Conservation (phyloP, 2,113 vertebrate species). For the Vulpes lagopus region DNA sequence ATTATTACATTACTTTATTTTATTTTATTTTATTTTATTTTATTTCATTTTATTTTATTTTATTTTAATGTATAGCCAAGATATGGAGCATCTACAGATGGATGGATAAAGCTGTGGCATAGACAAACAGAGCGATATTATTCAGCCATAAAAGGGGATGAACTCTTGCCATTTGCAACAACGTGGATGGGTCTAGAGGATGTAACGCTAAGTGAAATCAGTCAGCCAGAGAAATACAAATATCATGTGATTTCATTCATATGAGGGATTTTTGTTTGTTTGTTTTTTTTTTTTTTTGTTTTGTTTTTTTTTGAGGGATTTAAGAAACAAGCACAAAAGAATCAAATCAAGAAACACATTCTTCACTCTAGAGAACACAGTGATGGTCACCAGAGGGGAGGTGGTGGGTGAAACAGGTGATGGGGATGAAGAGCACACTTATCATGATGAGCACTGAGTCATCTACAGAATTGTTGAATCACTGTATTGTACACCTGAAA, state of each 20-base stretch:
- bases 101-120: background rate
- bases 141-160: background rate
- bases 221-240: background rate
- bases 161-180: background rate
- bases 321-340: background rate
- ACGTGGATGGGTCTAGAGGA: background rate
- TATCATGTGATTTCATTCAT: background rate
- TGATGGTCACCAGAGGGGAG: background rate
- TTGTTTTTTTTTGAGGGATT: background rate
- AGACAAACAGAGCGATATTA: background rate
- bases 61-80: background rate
- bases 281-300: too few relatives aligned
- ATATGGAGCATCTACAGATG: background rate
- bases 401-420: background rate
- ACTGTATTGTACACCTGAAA: background rate
- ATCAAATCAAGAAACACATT: background rate
- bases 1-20: too few relatives aligned
- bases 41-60: too few relatives aligned
- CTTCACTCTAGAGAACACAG: background rate
- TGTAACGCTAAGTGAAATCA: background rate
- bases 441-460: background rate
- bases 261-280: background rate
- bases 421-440: fast-evolving
- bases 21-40: too few relatives aligned
- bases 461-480: background rate